These are phyloP conservation scores for Euplagia quadripunctaria DNA, from an alignment of 2,888 invertebrate species.

Conservation along the genomic window DNA sequence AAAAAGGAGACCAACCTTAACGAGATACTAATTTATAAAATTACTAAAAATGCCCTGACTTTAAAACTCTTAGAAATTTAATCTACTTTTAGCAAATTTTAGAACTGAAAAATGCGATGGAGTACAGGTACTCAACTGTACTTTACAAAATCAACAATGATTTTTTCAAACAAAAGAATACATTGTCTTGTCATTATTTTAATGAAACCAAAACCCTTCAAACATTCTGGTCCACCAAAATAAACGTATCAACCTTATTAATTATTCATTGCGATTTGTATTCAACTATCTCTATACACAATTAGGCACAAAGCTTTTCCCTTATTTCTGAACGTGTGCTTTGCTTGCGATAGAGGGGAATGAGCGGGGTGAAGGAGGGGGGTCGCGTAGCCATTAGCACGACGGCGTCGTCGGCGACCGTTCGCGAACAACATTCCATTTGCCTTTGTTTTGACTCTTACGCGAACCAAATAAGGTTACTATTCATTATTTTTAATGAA, in stretches of 20 bases:
- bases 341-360: slow-evolving; percentile 60
- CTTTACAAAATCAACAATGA: slow-evolving; percentile 6
- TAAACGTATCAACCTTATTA: slow-evolving; percentile 56
- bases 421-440: slow-evolving; percentile 58
- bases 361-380: slow-evolving; percentile 59
- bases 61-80: too few relatives aligned
- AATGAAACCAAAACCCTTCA: slow-evolving; percentile 38
- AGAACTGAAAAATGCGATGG: neutral
- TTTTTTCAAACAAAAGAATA: slow-evolving; percentile 12
- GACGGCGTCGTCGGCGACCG: slow-evolving; percentile 75
- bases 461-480: slow-evolving; percentile 43
- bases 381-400: slow-evolving; percentile 80
- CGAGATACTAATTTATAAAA: too few relatives aligned
- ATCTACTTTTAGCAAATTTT: neutral
- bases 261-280: slow-evolving; percentile 64
- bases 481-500: slow-evolving; percentile 38
- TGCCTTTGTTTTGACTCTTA: slow-evolving; percentile 48
- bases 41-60: too few relatives aligned
- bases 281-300: slow-evolving; percentile 69
- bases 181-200: slow-evolving; percentile 8
- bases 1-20: too few relatives aligned
- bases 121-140: neutral
- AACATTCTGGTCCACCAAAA: slow-evolving; percentile 46
- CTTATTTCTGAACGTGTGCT: slow-evolving; percentile 78
- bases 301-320: slow-evolving; percentile 75